A percentile compares a stretch with the other conserved stretches of the same genome.
phyloP scores from a whole-genome alignment of 2,888 invertebrate species.

The Drosophila crucigera region DNA sequence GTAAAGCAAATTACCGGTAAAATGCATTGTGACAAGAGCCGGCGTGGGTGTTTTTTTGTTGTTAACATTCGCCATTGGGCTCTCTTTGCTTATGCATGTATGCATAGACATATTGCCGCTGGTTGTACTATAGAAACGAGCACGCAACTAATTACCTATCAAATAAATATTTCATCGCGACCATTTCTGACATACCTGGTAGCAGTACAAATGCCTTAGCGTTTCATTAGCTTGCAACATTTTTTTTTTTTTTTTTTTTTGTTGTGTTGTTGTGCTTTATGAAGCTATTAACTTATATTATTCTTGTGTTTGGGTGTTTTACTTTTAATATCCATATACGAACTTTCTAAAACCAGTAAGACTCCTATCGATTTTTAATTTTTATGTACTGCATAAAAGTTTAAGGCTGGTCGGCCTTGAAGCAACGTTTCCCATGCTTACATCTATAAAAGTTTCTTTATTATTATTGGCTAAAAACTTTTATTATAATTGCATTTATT shows the following conservation, averaged over 20 bases:
- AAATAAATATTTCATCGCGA: slow-evolving; percentile 37
- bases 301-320: slow-evolving; percentile 5
- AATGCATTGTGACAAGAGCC: slow-evolving; percentile 79
- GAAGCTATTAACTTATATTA: slow-evolving; percentile 1
- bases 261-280: not conserved
- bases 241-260: not conserved
- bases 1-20: slow-evolving; percentile 79
- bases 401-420: slow-evolving; percentile 1
- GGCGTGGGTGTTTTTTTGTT: slow-evolving; percentile 62
- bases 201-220: not conserved
- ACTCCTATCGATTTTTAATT: not conserved
- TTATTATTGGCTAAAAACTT: not conserved
- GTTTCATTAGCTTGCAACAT: not conserved
- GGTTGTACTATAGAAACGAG: slow-evolving; percentile 2
- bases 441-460: slow-evolving; percentile 3
- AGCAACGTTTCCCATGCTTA: not conserved
- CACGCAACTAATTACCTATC: slow-evolving; percentile 41
- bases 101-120: slow-evolving; percentile 16
- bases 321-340: slow-evolving; percentile 1
- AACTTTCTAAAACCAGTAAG: slow-evolving; percentile 12
- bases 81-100: slow-evolving; percentile 30
- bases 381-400: not conserved
- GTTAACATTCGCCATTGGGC: slow-evolving; percentile 23
- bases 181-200: slow-evolving; percentile 1
- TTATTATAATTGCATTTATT: slow-evolving; percentile 1